phyloP scores from a whole-genome alignment of 1,140 invertebrate genomes.

The Leucophenga varia region DNA sequence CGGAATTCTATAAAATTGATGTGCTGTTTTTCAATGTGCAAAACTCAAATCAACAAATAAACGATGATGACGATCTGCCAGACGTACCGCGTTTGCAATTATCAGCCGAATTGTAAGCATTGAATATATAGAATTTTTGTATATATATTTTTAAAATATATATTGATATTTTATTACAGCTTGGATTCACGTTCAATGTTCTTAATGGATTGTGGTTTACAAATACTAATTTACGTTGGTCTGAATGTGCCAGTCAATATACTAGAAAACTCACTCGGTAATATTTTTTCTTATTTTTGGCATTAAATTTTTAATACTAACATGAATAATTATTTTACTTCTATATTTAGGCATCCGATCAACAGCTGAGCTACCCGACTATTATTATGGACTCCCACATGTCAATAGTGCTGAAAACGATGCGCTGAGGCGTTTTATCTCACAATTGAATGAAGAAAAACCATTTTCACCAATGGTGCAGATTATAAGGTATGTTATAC shows the following conservation, averaged over 20 bases:
- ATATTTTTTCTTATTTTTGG: background rate
- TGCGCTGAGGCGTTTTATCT: conserved; percentile 77
- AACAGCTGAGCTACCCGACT: conserved; percentile 61
- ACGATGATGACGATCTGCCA: conserved; percentile 60
- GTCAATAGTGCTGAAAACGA: conserved; percentile 76
- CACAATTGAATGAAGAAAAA: conserved; percentile 81
- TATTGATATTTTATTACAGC: conserved; percentile 42
- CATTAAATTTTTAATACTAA: background rate
- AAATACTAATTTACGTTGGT: conserved; percentile 86
- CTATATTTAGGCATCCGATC: conserved; percentile 60
- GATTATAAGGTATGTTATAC: conserved; percentile 75
- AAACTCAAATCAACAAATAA: conserved; percentile 56
- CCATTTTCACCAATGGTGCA: conserved; percentile 76
- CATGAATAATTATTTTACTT: background rate
- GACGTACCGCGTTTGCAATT: conserved; percentile 68
- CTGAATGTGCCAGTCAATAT: conserved; percentile 75
- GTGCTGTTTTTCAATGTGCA: conserved; percentile 60
- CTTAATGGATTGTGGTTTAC: conserved; percentile 83
- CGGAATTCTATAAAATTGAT: conserved; percentile 91
- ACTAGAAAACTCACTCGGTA: conserved; percentile 73
- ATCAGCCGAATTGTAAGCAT: conserved; percentile 65
- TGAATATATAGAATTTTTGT: background rate
- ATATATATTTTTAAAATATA: conserved; percentile 1
- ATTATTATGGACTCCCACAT: conserved; percentile 75
- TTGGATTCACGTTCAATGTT: conserved; percentile 89